A percentile compares a stretch with the other conserved stretches of the same genome.
phyloP scores from a whole-genome alignment of 2,113 vertebrate genomes.

The Eulemur rufifrons region DNA sequence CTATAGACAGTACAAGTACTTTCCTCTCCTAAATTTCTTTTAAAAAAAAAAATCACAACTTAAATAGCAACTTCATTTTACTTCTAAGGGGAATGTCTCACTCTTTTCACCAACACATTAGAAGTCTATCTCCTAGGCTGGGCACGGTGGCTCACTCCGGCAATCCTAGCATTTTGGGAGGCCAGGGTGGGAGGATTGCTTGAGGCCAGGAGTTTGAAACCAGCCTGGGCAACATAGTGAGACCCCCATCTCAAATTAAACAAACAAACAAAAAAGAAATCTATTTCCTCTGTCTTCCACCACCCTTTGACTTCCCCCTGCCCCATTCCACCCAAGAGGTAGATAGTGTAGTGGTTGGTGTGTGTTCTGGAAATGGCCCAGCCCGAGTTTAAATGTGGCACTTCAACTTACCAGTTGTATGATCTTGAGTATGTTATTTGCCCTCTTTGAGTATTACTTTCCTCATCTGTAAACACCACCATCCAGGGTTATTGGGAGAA shows the following conservation, averaged over 20 bases:
- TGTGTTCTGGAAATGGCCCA: neutral
- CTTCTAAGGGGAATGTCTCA: neutral
- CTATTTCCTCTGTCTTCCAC: neutral
- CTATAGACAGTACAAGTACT: neutral
- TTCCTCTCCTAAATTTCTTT: neutral
- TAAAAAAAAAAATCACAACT: neutral
- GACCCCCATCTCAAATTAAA: no score
- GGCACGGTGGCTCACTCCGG: no score
- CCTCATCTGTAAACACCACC: slow-evolving; percentile 10
- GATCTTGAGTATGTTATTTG: slow-evolving; percentile 18
- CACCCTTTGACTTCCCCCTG: neutral
- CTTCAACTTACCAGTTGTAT: neutral
- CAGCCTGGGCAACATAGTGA: no score
- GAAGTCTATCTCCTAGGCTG: neutral
- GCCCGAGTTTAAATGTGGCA: neutral
- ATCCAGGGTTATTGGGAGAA: slow-evolving; percentile 16
- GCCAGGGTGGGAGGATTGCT: no score
- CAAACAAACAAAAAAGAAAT: no score
- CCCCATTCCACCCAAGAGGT: neutral
- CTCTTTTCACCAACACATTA: neutral
- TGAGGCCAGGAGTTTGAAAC: no score
- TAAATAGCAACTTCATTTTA: neutral
- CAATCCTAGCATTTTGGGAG: no score
- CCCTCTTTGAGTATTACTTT: neutral
- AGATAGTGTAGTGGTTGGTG: neutral